A percentile compares a stretch with the other conserved stretches of the same genome.
phyloP scores from a whole-genome alignment of 2,113 vertebrate genomes.

The Nematolebias whitei region DNA sequence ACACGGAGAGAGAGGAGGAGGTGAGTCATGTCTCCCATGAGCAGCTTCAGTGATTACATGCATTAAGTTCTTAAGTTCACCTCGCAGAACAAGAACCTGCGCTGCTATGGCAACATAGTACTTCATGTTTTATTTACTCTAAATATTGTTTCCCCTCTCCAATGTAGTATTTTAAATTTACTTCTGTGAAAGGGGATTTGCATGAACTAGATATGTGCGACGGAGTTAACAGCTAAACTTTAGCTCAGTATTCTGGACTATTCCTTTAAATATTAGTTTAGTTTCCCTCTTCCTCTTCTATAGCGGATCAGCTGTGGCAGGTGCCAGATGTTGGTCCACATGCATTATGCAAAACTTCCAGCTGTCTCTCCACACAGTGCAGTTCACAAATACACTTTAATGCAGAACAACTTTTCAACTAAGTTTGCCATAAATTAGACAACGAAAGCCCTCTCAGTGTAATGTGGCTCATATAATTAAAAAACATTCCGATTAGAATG shows the following conservation, averaged over 20 bases:
- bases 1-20: constrained; percentile 18
- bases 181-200: too few relatives aligned
- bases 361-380: constrained; percentile 29
- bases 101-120: constrained; percentile 3
- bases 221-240: too few relatives aligned
- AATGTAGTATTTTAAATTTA: background rate
- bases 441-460: background rate
- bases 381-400: constrained; percentile 4
- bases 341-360: constrained; percentile 55
- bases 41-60: constrained; percentile 47
- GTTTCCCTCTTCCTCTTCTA: background rate
- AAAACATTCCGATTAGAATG: background rate
- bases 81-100: constrained; percentile 30
- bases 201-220: too few relatives aligned
- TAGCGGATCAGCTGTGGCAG: constrained; percentile 40
- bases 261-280: background rate
- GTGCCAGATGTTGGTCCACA: constrained; percentile 60
- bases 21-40: constrained; percentile 54
- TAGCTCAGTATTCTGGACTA: background rate
- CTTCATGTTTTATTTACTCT: background rate
- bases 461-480: background rate
- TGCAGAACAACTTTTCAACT: background rate
- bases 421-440: background rate
- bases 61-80: constrained; percentile 48
- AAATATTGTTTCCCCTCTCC: too few relatives aligned